A percentile compares a stretch with the other conserved stretches of the same genome.
Evolutionary conservation across 2,888 invertebrate genomes (phyloP).

Genomic region (Drosophila atroscutellata): DNA sequence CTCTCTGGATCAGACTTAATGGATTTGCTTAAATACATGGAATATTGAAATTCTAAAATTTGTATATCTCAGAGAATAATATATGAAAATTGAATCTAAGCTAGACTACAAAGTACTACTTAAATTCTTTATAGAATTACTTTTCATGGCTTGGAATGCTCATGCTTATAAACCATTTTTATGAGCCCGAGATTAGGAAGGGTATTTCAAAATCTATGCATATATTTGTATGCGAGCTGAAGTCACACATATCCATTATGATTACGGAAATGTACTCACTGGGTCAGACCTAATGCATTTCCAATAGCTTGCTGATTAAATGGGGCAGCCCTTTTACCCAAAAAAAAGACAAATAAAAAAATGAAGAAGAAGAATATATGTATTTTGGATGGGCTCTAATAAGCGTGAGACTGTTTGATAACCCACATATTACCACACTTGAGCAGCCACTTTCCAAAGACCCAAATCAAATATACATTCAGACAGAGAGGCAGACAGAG

Average conservation of each 20-base stretch:
- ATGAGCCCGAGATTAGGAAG: background rate
- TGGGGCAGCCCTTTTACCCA: background rate
- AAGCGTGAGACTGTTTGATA: slow-evolving; percentile 42
- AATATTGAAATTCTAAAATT: background rate
- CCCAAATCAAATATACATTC: slow-evolving; percentile 23
- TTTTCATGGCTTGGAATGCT: background rate
- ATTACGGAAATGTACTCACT: slow-evolving; percentile 3
- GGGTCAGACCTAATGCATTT: slow-evolving; percentile 12
- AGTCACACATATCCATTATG: background rate
- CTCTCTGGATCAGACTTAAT: too few relatives aligned
- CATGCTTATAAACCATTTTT: background rate
- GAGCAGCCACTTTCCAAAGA: slow-evolving; percentile 26
- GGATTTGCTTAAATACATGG: too few relatives aligned
- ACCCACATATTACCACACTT: slow-evolving; percentile 43
- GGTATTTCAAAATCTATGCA: background rate
- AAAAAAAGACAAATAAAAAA: background rate
- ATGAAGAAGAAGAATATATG: background rate
- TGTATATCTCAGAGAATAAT: background rate
- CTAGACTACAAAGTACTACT: background rate
- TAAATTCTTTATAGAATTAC: background rate
- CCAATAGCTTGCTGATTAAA: slow-evolving; percentile 4
- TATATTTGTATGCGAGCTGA: background rate
- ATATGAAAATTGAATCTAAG: background rate
- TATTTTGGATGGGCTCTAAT: slow-evolving; percentile 12
- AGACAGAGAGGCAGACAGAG: slow-evolving; percentile 1